Evolutionary conservation across 2,888 invertebrate species (phyloP), one percentile per base, ranked within the genome.

Genomic region (Drosophila tripunctata): DNA sequence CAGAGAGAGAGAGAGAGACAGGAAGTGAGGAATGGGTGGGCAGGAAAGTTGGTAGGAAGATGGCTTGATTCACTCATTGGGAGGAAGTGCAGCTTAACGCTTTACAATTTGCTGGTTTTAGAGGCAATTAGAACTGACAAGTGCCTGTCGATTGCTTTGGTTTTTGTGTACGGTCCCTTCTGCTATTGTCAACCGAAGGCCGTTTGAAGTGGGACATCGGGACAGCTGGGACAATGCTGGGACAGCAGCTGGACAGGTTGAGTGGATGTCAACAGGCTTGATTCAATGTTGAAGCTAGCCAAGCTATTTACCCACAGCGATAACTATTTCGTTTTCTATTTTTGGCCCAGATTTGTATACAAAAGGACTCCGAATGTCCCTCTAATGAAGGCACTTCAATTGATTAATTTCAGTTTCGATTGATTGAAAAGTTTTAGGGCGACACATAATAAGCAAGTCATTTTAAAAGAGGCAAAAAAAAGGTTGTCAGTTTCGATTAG

Each of bases 81-180:
- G 48, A 62, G 69, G 66, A 62, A 57, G 69, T 71, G 60, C 55
- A 74, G 70, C 73, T 69, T 73, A 73, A 62, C 66, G 73, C 73
- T 78, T 67, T 52, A 62, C 64, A 73, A 57, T 67, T 70, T 74
- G 66, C 65, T 67, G 74, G 74, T 74, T 78, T 80, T 80, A 78
- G 70, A 76, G 83, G 78, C 81, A 81, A 81, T 81, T 81, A 81
- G 80, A 82, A 74, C 71, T 78, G 83, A 81, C 78, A 81, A 81
- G 81, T 81, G 83, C 68, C 76, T 65, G 71, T 58, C 75, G 64
- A 69, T 78, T 78, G 77, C 62, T 67, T 73, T 64, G 68, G 56
- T 68, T 10, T 24, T 36, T 21, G 40, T 27, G 36, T n/a, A n/a
- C n/a, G n/a, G n/a, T n/a, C n/a, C 40, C 40, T 38, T 48, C 71